Conservation (phyloP, 2,113 vertebrate genomes). For the Dipodomys ordii region DNA sequence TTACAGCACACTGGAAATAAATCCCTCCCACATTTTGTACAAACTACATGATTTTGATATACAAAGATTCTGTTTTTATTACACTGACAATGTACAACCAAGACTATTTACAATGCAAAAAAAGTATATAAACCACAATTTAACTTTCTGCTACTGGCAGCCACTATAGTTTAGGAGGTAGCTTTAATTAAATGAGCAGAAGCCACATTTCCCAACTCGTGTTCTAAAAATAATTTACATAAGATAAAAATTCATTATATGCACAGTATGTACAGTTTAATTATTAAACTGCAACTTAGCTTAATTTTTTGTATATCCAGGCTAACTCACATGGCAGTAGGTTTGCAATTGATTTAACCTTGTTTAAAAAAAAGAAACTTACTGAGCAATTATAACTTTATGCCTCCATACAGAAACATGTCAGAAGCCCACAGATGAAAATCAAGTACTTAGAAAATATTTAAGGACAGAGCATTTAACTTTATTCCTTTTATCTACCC, state of each 20-base stretch:
- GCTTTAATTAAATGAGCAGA: slow-evolving; percentile 94
- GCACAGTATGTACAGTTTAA: slow-evolving; percentile 91
- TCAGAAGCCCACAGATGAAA: slow-evolving; percentile 39
- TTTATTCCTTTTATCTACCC: slow-evolving; percentile 11
- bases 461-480: slow-evolving; percentile 51
- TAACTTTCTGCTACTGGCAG: slow-evolving; percentile 93
- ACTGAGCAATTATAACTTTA: slow-evolving; percentile 62
- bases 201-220: slow-evolving; percentile 93
- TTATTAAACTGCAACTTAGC: slow-evolving; percentile 87
- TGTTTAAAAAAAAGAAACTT: slow-evolving; percentile 69
- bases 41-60: slow-evolving; percentile 92
- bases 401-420: slow-evolving; percentile 44
- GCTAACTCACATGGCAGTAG: slow-evolving; percentile 83
- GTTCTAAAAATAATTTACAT: slow-evolving; percentile 96
- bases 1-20: slow-evolving; percentile 94
- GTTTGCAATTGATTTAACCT: slow-evolving; percentile 81
- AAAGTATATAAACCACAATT: slow-evolving; percentile 90
- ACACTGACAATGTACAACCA: slow-evolving; percentile 93
- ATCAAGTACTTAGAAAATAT: slow-evolving; percentile 54
- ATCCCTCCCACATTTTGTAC: slow-evolving; percentile 93
- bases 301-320: slow-evolving; percentile 84
- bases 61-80: slow-evolving; percentile 91
- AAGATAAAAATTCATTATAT: slow-evolving; percentile 90
- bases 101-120: slow-evolving; percentile 91
- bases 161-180: slow-evolving; percentile 96